phyloP scores from a whole-genome alignment of 2,113 vertebrate species.

The Girardinichthys multiradiatus region DNA sequence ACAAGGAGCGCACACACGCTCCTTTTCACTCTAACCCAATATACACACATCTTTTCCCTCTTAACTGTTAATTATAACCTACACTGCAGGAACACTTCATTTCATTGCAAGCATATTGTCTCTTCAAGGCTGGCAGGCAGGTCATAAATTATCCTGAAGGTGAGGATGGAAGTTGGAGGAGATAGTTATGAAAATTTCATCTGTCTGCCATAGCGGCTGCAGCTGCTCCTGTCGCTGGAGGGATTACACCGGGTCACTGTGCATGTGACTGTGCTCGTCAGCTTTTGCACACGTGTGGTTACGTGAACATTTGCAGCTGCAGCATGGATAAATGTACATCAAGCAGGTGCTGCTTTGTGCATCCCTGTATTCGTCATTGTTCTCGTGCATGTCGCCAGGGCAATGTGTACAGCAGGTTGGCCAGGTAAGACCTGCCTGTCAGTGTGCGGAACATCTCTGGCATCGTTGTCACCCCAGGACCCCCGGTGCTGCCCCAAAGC shows the following conservation, averaged over 20 bases:
- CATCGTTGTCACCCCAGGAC: slow-evolving; percentile 90
- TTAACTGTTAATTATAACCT: slow-evolving; percentile 97
- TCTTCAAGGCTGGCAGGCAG: slow-evolving; percentile 94
- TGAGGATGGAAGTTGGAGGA: slow-evolving; percentile 98
- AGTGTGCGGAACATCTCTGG: slow-evolving; percentile 87
- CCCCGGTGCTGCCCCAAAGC: slow-evolving; percentile 83
- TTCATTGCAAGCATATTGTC: slow-evolving; percentile 99
- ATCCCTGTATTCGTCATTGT: slow-evolving; percentile 11
- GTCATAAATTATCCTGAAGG: slow-evolving; percentile 99
- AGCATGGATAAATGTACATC: slow-evolving; percentile 18
- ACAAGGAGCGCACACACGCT: not conserved
- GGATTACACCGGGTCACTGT: slow-evolving; percentile 86
- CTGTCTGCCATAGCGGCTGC: slow-evolving; percentile 96
- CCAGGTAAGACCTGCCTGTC: slow-evolving; percentile 86
- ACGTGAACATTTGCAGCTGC: slow-evolving; percentile 33
- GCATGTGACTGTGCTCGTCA: slow-evolving; percentile 25
- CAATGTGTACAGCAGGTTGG: slow-evolving; percentile 78
- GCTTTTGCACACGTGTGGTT: slow-evolving; percentile 28
- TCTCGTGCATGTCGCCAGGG: slow-evolving; percentile 21
- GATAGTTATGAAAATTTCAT: slow-evolving; percentile 99
- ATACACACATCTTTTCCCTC: slow-evolving; percentile 81
- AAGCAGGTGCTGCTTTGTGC: slow-evolving; percentile 40
- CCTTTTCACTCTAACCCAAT: slow-evolving; percentile 27
- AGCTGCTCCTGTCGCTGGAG: slow-evolving; percentile 98
- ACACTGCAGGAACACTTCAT: slow-evolving; percentile 96